phyloP scores from a whole-genome alignment of 2,888 invertebrate genomes.

The Diarsia dahlii region DNA sequence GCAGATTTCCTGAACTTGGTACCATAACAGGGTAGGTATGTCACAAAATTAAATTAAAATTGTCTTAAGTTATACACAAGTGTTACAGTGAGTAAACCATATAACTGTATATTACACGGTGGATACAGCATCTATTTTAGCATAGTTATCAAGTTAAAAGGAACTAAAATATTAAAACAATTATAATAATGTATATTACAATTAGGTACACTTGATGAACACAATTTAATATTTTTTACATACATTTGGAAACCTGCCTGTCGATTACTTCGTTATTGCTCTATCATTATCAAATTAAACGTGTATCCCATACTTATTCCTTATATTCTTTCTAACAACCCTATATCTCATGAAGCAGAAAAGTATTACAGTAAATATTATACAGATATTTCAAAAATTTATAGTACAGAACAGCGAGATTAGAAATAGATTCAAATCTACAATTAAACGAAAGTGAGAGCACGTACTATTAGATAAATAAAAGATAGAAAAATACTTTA shows the following conservation, averaged over 20 bases:
- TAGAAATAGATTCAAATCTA: slow-evolving; percentile 88
- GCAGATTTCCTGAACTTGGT: slow-evolving; percentile 76
- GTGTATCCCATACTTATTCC: slow-evolving; percentile 86
- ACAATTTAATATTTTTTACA: slow-evolving; percentile 73
- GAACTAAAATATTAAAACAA: slow-evolving; percentile 73
- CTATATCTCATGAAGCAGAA: slow-evolving; percentile 90
- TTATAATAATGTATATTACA: slow-evolving; percentile 75
- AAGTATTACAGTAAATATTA: slow-evolving; percentile 88
- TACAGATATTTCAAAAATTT: slow-evolving; percentile 85
- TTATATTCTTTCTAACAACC: slow-evolving; percentile 86
- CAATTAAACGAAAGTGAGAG: slow-evolving; percentile 80
- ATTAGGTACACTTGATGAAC: slow-evolving; percentile 79
- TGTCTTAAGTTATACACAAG: slow-evolving; percentile 64
- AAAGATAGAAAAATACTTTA: slow-evolving; percentile 84
- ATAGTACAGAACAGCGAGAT: slow-evolving; percentile 84
- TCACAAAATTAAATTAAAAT: slow-evolving; percentile 62
- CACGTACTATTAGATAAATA: slow-evolving; percentile 70
- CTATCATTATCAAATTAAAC: slow-evolving; percentile 82
- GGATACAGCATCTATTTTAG: slow-evolving; percentile 68
- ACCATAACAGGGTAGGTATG: slow-evolving; percentile 58
- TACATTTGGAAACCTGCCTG: slow-evolving; percentile 83
- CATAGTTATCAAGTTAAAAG: slow-evolving; percentile 71
- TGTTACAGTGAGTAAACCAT: slow-evolving; percentile 65
- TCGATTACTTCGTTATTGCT: slow-evolving; percentile 79
- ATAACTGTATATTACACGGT: slow-evolving; percentile 65